Evolutionary conservation across 64 coral and sea anemone species (phyloP).

Genomic region (Porites australiensis): DNA sequence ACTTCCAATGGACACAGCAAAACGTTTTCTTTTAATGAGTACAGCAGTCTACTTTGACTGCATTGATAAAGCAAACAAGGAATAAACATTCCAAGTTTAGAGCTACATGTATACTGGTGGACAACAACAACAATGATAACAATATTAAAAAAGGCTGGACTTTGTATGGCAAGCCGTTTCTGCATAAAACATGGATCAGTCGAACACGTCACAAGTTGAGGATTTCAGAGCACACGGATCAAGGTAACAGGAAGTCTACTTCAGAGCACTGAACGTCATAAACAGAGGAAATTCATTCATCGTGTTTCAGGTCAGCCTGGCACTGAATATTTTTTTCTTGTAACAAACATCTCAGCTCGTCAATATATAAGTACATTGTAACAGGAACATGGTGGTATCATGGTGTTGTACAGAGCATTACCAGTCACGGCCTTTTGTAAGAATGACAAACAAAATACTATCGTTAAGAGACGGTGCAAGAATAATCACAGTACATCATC

Average conservation of each 20-base stretch:
- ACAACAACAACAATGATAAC: not conserved
- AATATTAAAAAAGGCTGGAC: not conserved
- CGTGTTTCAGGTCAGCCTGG: slow-evolving; percentile 20
- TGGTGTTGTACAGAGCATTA: slow-evolving; percentile 31
- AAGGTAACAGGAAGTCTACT: slow-evolving; percentile 3
- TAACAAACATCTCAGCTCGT: slow-evolving; percentile 29
- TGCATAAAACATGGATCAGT: slow-evolving; percentile 4
- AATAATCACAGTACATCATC: no score
- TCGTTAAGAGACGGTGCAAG: not conserved
- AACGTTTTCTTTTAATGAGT: slow-evolving; percentile 40
- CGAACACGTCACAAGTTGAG: slow-evolving; percentile 41
- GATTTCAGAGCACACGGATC: slow-evolving; percentile 27
- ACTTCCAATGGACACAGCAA: slow-evolving; percentile 52
- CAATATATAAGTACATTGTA: not conserved
- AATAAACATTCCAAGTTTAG: not conserved
- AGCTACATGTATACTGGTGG: no score
- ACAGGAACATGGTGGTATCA: slow-evolving; percentile 41
- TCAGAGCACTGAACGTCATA: slow-evolving; percentile 45
- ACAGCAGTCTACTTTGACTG: not conserved
- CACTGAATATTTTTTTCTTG: slow-evolving; percentile 39
- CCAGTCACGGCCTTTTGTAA: slow-evolving; percentile 59
- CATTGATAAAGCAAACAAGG: not conserved
- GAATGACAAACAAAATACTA: slow-evolving; percentile 53
- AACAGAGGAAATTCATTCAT: slow-evolving; percentile 41
- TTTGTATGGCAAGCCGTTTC: slow-evolving; percentile 12